A percentile compares a stretch with the other conserved stretches of the same genome.
phyloP scores from a whole-genome alignment of 2,113 vertebrate genomes.

The Corvus hawaiiensis region DNA sequence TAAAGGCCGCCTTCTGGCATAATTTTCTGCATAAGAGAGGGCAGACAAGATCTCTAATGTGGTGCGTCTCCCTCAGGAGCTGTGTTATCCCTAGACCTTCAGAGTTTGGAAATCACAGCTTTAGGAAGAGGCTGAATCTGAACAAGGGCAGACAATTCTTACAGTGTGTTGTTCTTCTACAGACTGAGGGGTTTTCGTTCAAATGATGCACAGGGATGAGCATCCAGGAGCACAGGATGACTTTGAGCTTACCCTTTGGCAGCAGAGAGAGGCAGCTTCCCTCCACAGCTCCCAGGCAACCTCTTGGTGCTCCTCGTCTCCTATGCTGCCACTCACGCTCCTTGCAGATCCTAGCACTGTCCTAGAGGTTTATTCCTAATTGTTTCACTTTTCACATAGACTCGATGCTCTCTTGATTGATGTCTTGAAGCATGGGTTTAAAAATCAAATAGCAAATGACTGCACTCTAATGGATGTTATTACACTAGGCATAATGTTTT shows the following conservation, averaged over 20 bases:
- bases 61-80: background rate
- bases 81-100: background rate
- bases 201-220: background rate
- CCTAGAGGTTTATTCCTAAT: background rate
- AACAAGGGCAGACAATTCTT: background rate
- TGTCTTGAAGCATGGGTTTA: background rate
- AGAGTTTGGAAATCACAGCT: background rate
- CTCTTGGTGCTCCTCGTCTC: background rate
- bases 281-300: background rate
- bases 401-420: background rate
- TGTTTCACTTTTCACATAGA: background rate
- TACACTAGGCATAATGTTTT: background rate
- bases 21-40: background rate
- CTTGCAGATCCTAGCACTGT: background rate
- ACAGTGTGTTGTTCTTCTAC: background rate
- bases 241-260: background rate
- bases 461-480: background rate
- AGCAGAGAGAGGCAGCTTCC: background rate
- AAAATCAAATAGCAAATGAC: slow-evolving; percentile 18
- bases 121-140: background rate
- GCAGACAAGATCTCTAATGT: background rate
- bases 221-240: background rate
- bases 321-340: background rate
- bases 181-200: background rate
- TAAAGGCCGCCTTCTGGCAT: background rate